Percentiles rank a stretch among this genome's conserved stretches.
Conservation (phyloP, 2,113 vertebrate genomes). For the Columba livia region DNA sequence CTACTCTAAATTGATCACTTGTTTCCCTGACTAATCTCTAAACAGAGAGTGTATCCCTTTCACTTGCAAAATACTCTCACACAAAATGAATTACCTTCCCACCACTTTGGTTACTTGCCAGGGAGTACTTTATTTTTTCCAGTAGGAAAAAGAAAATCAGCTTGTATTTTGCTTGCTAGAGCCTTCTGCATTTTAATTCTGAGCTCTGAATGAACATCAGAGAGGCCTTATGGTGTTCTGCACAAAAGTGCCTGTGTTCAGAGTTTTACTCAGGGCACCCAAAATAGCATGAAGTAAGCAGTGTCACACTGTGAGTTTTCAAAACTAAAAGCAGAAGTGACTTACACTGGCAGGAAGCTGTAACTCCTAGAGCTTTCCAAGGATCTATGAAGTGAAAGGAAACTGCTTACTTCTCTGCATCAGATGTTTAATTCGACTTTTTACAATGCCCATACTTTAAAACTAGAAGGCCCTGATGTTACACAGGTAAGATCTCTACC, state of each 20-base stretch:
- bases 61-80: conserved; percentile 72
- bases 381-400: conserved; percentile 5
- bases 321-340: conserved; percentile 61
- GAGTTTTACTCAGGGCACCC: conserved; percentile 77
- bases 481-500: conserved; percentile 60
- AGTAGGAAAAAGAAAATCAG: conserved; percentile 67
- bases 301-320: conserved; percentile 68
- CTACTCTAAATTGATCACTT: conserved; percentile 58
- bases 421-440: not conserved
- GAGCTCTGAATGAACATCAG: conserved; percentile 80
- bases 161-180: conserved; percentile 75
- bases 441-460: not conserved
- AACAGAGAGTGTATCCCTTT: conserved; percentile 71
- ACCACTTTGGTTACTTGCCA: conserved; percentile 65
- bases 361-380: not conserved
- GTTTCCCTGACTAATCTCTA: conserved; percentile 72
- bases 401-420: not conserved
- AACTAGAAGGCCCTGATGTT: not conserved
- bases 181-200: conserved; percentile 85
- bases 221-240: conserved; percentile 75
- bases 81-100: conserved; percentile 74
- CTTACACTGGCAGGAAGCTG: conserved; percentile 55
- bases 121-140: conserved; percentile 78
- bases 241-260: conserved; percentile 93
- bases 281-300: conserved; percentile 75